Percentiles rank a stretch among this genome's conserved stretches.
Evolutionary conservation across 2,797 vertebrate species (phyloP).

Genomic region (Phyllotis vaccarum): DNA sequence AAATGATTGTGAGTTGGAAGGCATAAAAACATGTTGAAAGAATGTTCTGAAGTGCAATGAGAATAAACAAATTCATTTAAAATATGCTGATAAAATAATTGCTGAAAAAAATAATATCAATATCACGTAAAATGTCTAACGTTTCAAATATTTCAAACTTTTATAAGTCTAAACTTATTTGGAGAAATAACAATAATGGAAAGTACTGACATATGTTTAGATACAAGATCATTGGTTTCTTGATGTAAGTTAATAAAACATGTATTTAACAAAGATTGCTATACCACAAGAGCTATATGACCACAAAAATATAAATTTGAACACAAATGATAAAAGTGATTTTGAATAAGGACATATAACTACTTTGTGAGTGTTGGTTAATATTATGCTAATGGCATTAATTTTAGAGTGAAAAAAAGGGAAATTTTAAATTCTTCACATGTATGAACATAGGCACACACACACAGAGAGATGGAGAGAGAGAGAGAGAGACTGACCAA

Average conservation of each 20-base stretch:
- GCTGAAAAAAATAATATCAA: slow-evolving; percentile 10
- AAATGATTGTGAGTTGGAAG: slow-evolving; percentile 4
- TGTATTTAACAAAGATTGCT: not conserved
- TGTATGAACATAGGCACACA: not conserved
- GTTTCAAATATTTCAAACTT: not conserved
- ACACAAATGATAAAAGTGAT: not conserved
- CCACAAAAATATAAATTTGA: not conserved
- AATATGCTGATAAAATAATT: not conserved
- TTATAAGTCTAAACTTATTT: not conserved
- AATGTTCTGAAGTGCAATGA: not conserved
- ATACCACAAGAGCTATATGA: not conserved
- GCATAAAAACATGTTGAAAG: not conserved
- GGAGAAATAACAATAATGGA: not conserved
- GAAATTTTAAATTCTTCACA: not conserved
- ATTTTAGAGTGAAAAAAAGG: slow-evolving; percentile 6
- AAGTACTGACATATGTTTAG: not conserved
- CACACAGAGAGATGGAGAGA: not conserved
- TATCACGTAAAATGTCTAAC: not conserved
- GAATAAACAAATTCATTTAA: not conserved
- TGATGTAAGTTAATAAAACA: not conserved
- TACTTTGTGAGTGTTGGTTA: not conserved
- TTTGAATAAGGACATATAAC: not conserved
- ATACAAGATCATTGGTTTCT: not conserved
- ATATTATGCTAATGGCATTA: not conserved
- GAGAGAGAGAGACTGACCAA: not conserved